phyloP scores from a whole-genome alignment of 2,888 invertebrate species.

The Drosophila sordidula region DNA sequence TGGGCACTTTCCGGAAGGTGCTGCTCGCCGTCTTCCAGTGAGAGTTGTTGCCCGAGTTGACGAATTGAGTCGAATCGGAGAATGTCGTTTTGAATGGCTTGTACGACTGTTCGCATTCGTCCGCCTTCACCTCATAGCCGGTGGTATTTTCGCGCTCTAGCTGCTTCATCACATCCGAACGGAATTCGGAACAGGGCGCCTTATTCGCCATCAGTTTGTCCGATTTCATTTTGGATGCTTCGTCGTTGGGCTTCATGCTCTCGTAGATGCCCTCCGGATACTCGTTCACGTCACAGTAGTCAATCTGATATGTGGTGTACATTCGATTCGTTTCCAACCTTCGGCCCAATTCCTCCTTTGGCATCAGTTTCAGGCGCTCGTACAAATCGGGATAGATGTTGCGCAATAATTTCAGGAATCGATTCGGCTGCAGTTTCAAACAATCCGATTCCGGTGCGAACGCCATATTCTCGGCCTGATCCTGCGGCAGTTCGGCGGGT shows the following conservation, averaged over 20 bases:
- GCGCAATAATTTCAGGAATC: constrained; percentile 81
- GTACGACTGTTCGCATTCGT: constrained; percentile 73
- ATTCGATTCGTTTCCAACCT: constrained; percentile 86
- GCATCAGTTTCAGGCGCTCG: constrained; percentile 86
- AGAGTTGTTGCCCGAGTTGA: constrained; percentile 76
- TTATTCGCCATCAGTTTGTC: constrained; percentile 63
- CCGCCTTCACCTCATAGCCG: constrained; percentile 42
- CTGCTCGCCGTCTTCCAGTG: constrained; percentile 75
- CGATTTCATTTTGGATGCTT: constrained; percentile 62
- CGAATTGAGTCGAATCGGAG: constrained; percentile 71
- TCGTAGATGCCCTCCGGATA: constrained; percentile 83
- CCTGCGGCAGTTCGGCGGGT: constrained; percentile 69
- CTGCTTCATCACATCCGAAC: constrained; percentile 75
- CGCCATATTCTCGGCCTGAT: constrained; percentile 69
- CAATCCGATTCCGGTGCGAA: constrained; percentile 71
- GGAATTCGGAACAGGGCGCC: constrained; percentile 77
- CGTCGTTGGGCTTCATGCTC: constrained; percentile 68
- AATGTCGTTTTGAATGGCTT: constrained; percentile 81
- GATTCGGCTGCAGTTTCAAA: constrained; percentile 81
- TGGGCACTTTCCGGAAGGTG: constrained; percentile 71
- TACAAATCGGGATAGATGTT: constrained; percentile 87
- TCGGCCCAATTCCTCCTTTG: constrained; percentile 86
- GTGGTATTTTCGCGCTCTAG: constrained; percentile 57
- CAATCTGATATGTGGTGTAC: constrained; percentile 87
- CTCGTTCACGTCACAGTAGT: constrained; percentile 85